phyloP scores from a whole-genome alignment of 1,140 invertebrate species.

The Phocides pigmalion region DNA sequence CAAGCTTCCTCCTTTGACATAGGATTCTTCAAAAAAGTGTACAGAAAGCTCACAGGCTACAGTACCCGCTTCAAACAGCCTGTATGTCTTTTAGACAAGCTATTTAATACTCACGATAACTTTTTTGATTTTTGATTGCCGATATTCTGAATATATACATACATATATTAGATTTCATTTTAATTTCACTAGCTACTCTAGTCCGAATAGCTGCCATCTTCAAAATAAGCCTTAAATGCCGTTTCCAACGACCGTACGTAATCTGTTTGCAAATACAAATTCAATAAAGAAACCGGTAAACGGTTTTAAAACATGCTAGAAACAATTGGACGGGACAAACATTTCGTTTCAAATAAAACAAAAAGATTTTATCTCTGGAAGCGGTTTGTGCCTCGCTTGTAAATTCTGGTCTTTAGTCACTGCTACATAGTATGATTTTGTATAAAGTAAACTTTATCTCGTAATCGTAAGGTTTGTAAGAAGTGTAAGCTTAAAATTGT shows the following conservation, averaged over 20 bases:
- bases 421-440: slow-evolving; percentile 3
- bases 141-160: too few relatives aligned
- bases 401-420: slow-evolving; percentile 45
- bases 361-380: slow-evolving; percentile 46
- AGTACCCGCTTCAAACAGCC: too few relatives aligned
- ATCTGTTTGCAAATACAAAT: slow-evolving; percentile 33
- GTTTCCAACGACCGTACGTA: slow-evolving; percentile 8
- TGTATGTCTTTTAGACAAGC: too few relatives aligned
- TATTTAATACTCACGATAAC: too few relatives aligned
- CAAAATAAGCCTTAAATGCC: background rate
- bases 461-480: background rate
- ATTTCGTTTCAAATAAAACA: slow-evolving; percentile 46
- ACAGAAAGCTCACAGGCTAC: too few relatives aligned
- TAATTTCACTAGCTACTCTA: too few relatives aligned
- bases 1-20: too few relatives aligned
- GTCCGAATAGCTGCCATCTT: too few relatives aligned
- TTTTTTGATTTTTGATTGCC: too few relatives aligned
- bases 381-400: slow-evolving; percentile 43
- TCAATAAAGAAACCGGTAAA: slow-evolving; percentile 35
- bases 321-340: slow-evolving; percentile 46
- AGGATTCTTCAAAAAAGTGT: too few relatives aligned
- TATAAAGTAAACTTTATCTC: slow-evolving; percentile 35
- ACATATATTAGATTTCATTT: too few relatives aligned
- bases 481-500: slow-evolving; percentile 31
- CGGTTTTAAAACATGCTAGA: slow-evolving; percentile 43